Base-by-base conservation (phyloP, 2,888 invertebrate species). In the Nasonia oneida region DNA sequence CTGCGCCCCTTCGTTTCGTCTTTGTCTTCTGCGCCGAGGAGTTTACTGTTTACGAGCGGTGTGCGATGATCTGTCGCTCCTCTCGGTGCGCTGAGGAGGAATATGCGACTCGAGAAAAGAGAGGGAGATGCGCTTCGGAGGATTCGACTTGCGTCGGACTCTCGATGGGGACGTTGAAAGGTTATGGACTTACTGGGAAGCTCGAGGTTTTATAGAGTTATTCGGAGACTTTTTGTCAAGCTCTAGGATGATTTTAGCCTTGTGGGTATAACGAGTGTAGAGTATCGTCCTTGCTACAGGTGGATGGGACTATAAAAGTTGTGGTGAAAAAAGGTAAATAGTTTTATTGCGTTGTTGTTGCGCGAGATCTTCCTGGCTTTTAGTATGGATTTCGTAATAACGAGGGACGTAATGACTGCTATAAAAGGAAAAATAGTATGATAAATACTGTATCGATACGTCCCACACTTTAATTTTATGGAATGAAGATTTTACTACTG, bases 11-110 rank as follows among this genome's bases (percentile, higher is more conserved):
- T 33, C 33, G 14, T n/a, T 18, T 8, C 53, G 39, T 79, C 74
- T 84, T 84, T 84, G 57, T 78, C 81, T 61, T 67, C 73, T 18
- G 15, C 4, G n/a, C 23, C 8, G 23, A 18, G 61, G 61, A 29
- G 67, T 33, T 33, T 47, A 23, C 39, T 42, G 33, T 83, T 83
- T 83, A 71, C 18, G 77, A 83, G 67, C 53, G 53, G 3, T 53
- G 4, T 53, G 15, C 53, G 18, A 53, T 53, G 10, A 53, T 53
- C 53, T 47, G 47, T 47, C 47, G 12, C 47, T 47, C 0, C 12
- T 47, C 42, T 42, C 42, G 37, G 37, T 37, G 42, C 47, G 47
- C 2, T 47, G 47, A 47, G 2, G 47, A 47, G 2, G 47, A 47
- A 47, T 47, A 47, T 10, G 47, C 47, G 47, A 47, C 47, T 47